These are phyloP conservation scores for Craterocephalus amniculus DNA, from an alignment of 2,797 vertebrate genomes.

Conservation along the genomic window DNA sequence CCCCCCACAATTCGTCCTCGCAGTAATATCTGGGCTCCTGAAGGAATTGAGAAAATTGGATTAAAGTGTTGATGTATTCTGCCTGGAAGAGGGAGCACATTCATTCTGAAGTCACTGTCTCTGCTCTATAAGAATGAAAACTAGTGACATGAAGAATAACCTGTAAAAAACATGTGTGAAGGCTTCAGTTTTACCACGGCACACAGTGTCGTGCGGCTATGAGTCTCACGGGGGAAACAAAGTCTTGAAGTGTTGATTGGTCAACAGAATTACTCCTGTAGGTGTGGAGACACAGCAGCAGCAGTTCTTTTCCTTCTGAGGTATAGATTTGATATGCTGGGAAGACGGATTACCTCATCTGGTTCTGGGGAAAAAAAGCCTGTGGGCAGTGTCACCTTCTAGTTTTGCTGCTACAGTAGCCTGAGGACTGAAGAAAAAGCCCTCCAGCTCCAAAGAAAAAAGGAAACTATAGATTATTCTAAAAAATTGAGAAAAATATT, in stretches of 20 bases:
- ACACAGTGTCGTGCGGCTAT: neutral
- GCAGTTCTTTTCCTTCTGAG: constrained; percentile 20
- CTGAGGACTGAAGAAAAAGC: constrained; percentile 8
- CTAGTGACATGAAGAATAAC: neutral
- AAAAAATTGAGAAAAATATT: too few species aligned
- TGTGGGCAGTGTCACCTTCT: constrained; percentile 44
- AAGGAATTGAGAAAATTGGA: constrained; percentile 34
- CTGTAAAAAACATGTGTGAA: neutral
- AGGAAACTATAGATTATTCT: too few species aligned
- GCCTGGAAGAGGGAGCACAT: constrained; percentile 21
- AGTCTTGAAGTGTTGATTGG: constrained; percentile 38
- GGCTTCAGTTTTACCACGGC: neutral
- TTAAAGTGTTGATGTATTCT: constrained; percentile 27
- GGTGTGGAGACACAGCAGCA: constrained; percentile 24
- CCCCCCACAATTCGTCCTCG: constrained; percentile 15
- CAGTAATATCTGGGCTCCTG: constrained; percentile 32
- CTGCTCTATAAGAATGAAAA: constrained; percentile 3
- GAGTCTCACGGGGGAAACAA: neutral
- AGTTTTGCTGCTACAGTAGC: constrained; percentile 50
- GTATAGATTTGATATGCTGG: constrained; percentile 43
- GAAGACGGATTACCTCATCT: constrained; percentile 50
- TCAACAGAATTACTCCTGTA: constrained; percentile 19
- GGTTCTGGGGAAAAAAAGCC: constrained; percentile 42
- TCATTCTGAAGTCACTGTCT: constrained; percentile 16
- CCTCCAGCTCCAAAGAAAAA: neutral